Evolutionary conservation across 2,113 vertebrate species (phyloP).

Genomic region (Guaruba guarouba): DNA sequence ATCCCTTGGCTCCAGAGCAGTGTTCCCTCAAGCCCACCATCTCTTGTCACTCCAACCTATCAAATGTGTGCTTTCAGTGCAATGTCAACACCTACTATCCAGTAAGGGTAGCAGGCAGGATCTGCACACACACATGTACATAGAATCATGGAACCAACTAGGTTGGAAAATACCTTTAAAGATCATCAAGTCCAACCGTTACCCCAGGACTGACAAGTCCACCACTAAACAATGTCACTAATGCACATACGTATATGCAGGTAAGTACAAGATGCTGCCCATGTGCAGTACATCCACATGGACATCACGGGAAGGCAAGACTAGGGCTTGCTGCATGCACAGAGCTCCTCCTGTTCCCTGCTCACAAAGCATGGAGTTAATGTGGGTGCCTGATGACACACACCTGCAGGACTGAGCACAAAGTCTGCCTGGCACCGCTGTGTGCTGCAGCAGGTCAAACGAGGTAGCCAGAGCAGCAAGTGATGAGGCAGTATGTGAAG

Average conservation of each 20-base stretch:
- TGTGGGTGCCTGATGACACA: neutral
- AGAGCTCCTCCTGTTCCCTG: neutral
- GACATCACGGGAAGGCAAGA: rapidly evolving
- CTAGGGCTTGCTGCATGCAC: neutral
- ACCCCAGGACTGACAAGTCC: neutral
- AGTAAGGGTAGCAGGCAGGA: neutral
- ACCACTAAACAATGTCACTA: neutral
- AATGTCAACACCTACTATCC: neutral
- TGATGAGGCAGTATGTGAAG: neutral
- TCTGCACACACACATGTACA: rapidly evolving
- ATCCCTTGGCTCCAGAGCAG: rapidly evolving
- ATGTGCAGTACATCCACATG: rapidly evolving
- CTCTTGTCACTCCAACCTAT: neutral
- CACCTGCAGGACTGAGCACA: neutral
- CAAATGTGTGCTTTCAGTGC: rapidly evolving
- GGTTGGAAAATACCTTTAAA: neutral
- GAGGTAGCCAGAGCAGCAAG: neutral
- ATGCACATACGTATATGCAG: rapidly evolving
- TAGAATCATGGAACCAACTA: neutral
- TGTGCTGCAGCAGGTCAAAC: rapidly evolving
- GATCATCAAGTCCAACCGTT: neutral
- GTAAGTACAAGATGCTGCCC: neutral
- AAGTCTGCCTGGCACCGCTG: neutral
- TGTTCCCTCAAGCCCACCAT: neutral
- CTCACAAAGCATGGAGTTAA: rapidly evolving